Percentiles rank a stretch among this genome's conserved stretches.
Evolutionary conservation across 35 echinoderm and acorn worm species (phyloP).

Genomic region (Apostichopus parvimensis): DNA sequence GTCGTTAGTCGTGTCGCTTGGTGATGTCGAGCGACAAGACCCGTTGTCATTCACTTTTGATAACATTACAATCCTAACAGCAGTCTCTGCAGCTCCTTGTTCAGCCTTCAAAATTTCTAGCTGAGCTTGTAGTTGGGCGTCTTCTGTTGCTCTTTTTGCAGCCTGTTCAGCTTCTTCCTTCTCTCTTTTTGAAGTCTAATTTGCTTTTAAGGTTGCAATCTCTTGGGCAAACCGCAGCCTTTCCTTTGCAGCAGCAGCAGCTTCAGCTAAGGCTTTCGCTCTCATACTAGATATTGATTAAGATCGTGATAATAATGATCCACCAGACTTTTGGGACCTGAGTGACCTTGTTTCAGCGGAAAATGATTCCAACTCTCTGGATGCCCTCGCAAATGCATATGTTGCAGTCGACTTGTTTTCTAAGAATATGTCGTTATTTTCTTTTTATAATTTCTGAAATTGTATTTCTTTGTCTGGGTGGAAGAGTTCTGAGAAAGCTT

Average conservation of each 20-base stretch:
- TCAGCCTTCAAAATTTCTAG: constrained; percentile 33
- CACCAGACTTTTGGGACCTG: background rate
- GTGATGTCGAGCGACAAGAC: background rate
- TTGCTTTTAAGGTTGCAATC: background rate
- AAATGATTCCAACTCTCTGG: background rate
- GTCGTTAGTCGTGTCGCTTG: background rate
- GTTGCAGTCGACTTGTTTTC: background rate
- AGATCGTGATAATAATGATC: background rate
- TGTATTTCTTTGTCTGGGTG: background rate
- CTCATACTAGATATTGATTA: background rate
- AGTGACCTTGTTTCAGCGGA: background rate
- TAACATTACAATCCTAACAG: background rate
- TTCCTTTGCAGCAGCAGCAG: constrained; percentile 10
- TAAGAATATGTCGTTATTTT: background rate
- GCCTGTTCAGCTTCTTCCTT: background rate
- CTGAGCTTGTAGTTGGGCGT: constrained; percentile 15
- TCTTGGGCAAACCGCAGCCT: background rate
- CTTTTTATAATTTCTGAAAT: background rate
- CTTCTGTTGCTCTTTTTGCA: background rate
- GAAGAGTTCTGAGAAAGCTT: background rate
- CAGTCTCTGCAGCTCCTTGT: background rate
- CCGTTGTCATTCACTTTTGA: background rate
- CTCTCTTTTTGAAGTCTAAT: too few species aligned
- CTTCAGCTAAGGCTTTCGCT: background rate
- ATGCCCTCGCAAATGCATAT: background rate